Evolutionary conservation across 2,797 vertebrate genomes (phyloP).

Genomic region (Pangasius mekongensis): DNA sequence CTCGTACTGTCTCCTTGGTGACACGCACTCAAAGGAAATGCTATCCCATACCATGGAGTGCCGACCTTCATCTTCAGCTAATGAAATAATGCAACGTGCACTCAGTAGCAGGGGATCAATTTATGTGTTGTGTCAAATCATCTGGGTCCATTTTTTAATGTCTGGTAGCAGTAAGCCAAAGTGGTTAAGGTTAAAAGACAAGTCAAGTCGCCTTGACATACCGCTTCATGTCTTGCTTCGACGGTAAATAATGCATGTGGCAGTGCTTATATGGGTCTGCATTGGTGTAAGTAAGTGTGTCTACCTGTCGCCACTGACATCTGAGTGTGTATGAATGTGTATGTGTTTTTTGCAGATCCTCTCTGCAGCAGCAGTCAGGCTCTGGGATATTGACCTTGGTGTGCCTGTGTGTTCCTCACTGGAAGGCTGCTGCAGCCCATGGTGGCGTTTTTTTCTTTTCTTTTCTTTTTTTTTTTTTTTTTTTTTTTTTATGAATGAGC

Average conservation of each 20-base stretch:
- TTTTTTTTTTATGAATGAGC: conserved; percentile 56
- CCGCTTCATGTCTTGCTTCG: neutral
- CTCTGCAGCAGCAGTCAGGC: conserved; percentile 35
- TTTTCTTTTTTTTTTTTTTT: neutral
- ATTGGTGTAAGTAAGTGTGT: neutral
- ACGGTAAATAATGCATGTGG: neutral
- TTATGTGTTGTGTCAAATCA: conserved; percentile 16
- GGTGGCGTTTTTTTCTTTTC: conserved; percentile 30
- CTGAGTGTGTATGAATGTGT: conserved; percentile 33
- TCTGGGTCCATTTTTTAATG: conserved; percentile 2
- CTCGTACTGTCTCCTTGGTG: conserved; percentile 46
- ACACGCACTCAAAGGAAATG: conserved; percentile 35
- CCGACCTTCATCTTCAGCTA: conserved; percentile 39
- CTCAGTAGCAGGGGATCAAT: neutral
- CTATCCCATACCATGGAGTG: conserved; percentile 26
- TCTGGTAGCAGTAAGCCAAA: neutral
- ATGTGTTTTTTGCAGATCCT: conserved; percentile 25
- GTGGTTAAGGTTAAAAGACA: conserved; percentile 1
- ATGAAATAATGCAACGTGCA: conserved; percentile 10
- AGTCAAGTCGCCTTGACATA: neutral
- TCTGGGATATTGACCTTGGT: conserved; percentile 58
- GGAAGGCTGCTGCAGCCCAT: conserved; percentile 50
- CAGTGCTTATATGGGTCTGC: neutral
- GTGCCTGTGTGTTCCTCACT: conserved; percentile 46
- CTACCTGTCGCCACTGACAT: conserved; percentile 2